These are phyloP conservation scores for Cyprinodon variegatus DNA, from an alignment of 2,113 vertebrate species.

Conservation along the genomic window DNA sequence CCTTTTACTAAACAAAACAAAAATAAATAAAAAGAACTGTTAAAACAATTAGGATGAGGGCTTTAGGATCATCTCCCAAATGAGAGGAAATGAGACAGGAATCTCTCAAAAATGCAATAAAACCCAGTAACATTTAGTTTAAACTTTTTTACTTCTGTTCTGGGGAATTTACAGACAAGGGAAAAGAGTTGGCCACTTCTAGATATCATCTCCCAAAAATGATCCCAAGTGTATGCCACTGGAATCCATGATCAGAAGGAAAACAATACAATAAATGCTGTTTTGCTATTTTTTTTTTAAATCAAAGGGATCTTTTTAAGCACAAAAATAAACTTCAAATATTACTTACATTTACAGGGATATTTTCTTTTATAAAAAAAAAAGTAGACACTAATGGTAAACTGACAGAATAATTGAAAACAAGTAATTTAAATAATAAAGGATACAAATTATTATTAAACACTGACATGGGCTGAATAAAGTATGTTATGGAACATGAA, in stretches of 20 bases:
- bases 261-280: not conserved
- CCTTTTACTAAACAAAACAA: too few species aligned
- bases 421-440: not conserved
- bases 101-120: too few species aligned
- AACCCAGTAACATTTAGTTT: not conserved
- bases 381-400: not conserved
- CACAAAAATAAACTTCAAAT: not conserved
- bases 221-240: not conserved
- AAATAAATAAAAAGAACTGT: too few species aligned
- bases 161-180: not conserved
- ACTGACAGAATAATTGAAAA: not conserved
- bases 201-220: not conserved
- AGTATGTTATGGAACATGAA: not conserved
- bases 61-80: too few species aligned
- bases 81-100: too few species aligned
- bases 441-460: not conserved
- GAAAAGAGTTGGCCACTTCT: not conserved
- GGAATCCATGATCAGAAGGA: not conserved
- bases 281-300: not conserved
- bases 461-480: not conserved
- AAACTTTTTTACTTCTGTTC: not conserved
- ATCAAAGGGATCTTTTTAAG: slow-evolving; percentile 1
- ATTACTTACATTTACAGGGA: not conserved
- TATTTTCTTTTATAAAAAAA: not conserved
- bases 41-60: too few species aligned